Base-by-base conservation (phyloP, 2,113 vertebrate species). In the Neopipo cinnamomea region DNA sequence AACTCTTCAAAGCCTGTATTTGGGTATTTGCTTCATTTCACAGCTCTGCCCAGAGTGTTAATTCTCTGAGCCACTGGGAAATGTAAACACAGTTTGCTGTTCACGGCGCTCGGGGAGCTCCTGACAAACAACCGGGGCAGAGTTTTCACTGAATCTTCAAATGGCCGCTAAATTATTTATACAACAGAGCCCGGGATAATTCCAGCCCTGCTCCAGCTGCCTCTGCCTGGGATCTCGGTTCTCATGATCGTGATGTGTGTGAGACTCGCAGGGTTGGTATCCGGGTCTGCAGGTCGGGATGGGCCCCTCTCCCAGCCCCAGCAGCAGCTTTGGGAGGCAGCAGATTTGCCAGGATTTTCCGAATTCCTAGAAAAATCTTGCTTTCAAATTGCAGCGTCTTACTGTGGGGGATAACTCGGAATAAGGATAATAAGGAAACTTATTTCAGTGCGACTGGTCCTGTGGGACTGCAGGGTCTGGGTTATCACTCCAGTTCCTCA, bases 271-370 rank as follows among this genome's bases (percentile, higher is more conserved):
- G 21, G 30, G 19, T 16, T 33, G 55, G 72, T 53, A 42, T 23
- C 30, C 14, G 37, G 66, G 23, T n/a, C 49, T 82, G 61, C 42
- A 71, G 19, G 31, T 55, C 0, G 0, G 25, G 25, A 9, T 4
- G 4, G 22, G 41, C 2, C 22, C 21, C 25, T 78, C 33, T 27
- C 41, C 14, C 23, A n/a, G 6, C 23, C 19, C 0, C 0, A 15
- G 2, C 0, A 66, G 68, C 79, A 59, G 63, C 33, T 74, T 25
- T 59, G 1, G 0, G 10, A 41, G 11, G 33, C 55, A 78, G 55
- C 11, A 49, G 20, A 17, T 68, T 37, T 63, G 61, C 23, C 27
- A 11, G 13, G 4, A 1, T 30, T 24, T 35, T 28, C 61, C 42
- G 35, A 53, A 4, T 50, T 59, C 49, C 55, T 41, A 53, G 55